These are phyloP conservation scores for Cottoperca gobio DNA, from an alignment of 2,797 vertebrate genomes.

Conservation along the genomic window DNA sequence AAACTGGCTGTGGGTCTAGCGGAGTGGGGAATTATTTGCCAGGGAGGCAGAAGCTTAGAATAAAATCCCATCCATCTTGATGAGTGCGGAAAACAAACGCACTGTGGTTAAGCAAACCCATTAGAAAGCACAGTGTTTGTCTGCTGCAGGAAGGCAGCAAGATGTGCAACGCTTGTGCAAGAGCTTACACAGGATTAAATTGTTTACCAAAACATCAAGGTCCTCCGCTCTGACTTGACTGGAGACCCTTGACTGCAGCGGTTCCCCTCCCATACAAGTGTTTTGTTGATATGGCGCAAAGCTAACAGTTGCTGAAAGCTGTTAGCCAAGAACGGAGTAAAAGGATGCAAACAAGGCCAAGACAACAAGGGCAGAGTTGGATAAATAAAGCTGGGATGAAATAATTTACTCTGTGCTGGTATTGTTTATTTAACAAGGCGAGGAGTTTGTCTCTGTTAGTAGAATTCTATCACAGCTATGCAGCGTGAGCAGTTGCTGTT, in stretches of 20 bases:
- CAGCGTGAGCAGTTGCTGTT: conserved; percentile 18
- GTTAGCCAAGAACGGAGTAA: conserved; percentile 50
- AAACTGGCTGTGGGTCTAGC: conserved; percentile 39
- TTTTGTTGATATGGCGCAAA: conserved; percentile 70
- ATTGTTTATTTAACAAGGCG: conserved; percentile 46
- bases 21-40: conserved; percentile 64
- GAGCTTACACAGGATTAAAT: conserved; percentile 83
- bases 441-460: conserved; percentile 31
- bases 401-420: conserved; percentile 34
- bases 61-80: conserved; percentile 70
- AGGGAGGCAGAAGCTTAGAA: conserved; percentile 62
- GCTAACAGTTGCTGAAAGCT: conserved; percentile 67
- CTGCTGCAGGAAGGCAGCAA: conserved; percentile 64
- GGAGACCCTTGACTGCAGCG: conserved; percentile 56
- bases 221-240: conserved; percentile 66
- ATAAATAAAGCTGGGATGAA: conserved; percentile 58
- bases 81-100: conserved; percentile 70
- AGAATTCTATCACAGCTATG: conserved; percentile 33
- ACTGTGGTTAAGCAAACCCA: conserved; percentile 77
- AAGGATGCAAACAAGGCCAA: conserved; percentile 62
- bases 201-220: conserved; percentile 82
- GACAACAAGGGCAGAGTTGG: conserved; percentile 50
- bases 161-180: conserved; percentile 65
- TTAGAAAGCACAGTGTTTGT: conserved; percentile 77
- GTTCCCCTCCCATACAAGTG: conserved; percentile 39